Percentiles rank a stretch among this genome's conserved stretches.
phyloP scores from a whole-genome alignment of 30 jellyfish, hydroid and myxozoan genomes.

The Aurelia sp. region DNA sequence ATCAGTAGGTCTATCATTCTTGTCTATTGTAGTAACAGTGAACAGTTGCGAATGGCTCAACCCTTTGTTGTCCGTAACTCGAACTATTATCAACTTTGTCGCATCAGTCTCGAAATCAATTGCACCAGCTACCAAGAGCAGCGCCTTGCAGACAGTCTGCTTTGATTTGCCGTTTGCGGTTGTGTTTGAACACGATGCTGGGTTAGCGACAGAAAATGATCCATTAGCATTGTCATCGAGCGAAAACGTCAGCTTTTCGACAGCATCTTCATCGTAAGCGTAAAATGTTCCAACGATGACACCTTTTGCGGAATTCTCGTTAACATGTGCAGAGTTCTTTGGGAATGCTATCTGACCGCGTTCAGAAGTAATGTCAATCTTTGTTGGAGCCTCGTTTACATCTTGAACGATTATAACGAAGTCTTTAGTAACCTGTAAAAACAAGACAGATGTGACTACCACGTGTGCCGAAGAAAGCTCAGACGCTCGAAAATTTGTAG shows the following conservation, averaged over 20 bases:
- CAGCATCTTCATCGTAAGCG: slow-evolving; percentile 85
- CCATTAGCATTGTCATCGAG: slow-evolving; percentile 62
- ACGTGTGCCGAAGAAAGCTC: too few relatives aligned
- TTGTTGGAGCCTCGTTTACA: slow-evolving; percentile 89
- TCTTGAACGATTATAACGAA: slow-evolving; percentile 61
- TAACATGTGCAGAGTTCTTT: slow-evolving; percentile 58
- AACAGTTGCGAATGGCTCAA: slow-evolving; percentile 60
- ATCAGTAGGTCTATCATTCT: slow-evolving; percentile 83
- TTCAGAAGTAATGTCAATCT: slow-evolving; percentile 43
- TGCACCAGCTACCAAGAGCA: slow-evolving; percentile 54
- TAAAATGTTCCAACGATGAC: slow-evolving; percentile 73
- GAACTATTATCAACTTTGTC: slow-evolving; percentile 30
- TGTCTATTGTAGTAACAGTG: slow-evolving; percentile 41
- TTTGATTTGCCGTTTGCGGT: slow-evolving; percentile 14
- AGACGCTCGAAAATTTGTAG: too few relatives aligned
- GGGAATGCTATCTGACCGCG: slow-evolving; percentile 64
- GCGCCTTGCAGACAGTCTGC: slow-evolving; percentile 43
- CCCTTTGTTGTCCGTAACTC: slow-evolving; percentile 79
- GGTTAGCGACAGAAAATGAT: slow-evolving; percentile 31
- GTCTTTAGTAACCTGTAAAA: slow-evolving; percentile 57
- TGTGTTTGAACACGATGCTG: slow-evolving; percentile 35
- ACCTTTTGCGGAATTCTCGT: slow-evolving; percentile 70
- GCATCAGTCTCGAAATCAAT: slow-evolving; percentile 62
- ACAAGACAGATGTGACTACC: neutral
- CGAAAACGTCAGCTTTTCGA: slow-evolving; percentile 46